A percentile compares a stretch with the other conserved stretches of the same genome.
These are phyloP conservation scores for Theristicus caerulescens DNA, from an alignment of 2,113 vertebrate species.

Conservation along the genomic window DNA sequence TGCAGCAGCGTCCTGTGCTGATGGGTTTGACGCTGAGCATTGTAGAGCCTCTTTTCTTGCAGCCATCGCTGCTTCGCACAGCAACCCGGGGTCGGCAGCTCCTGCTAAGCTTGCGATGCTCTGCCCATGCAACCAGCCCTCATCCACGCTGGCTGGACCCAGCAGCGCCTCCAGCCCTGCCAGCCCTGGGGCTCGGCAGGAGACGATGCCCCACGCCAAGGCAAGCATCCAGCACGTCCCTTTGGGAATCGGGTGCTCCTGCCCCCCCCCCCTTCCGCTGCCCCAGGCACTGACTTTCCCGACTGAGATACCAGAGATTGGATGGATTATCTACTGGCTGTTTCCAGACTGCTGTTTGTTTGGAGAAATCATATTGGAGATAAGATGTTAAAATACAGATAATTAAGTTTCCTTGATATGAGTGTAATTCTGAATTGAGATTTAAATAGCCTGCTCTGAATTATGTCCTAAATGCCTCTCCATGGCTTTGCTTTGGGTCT, in stretches of 20 bases:
- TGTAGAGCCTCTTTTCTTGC: not conserved
- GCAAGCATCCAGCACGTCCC: not conserved
- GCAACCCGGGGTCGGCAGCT: fast-evolving
- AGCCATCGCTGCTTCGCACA: fast-evolving
- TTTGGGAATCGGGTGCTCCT: not conserved
- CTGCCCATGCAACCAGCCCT: not conserved
- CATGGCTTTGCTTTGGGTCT: not conserved
- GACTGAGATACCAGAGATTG: not conserved
- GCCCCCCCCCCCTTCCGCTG: not conserved
- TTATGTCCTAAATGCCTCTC: not conserved
- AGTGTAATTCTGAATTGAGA: conserved; percentile 29
- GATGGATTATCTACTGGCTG: conserved; percentile 21
- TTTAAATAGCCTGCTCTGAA: conserved; percentile 47
- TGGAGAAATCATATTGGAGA: conserved; percentile 51
- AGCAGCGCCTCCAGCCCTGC: not conserved
- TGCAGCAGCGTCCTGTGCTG: not conserved
- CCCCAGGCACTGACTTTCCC: not conserved
- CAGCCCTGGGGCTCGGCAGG: not conserved
- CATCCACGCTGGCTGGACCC: not conserved
- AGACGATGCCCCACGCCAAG: not conserved
- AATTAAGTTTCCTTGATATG: conserved; percentile 41
- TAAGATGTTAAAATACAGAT: conserved; percentile 56
- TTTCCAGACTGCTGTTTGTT: conserved; percentile 56
- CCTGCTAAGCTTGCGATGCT: not conserved
- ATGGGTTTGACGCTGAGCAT: not conserved